These are phyloP conservation scores for Tretioscincus oriximinensis DNA, from an alignment of 2,113 vertebrate species.

Conservation along the genomic window DNA sequence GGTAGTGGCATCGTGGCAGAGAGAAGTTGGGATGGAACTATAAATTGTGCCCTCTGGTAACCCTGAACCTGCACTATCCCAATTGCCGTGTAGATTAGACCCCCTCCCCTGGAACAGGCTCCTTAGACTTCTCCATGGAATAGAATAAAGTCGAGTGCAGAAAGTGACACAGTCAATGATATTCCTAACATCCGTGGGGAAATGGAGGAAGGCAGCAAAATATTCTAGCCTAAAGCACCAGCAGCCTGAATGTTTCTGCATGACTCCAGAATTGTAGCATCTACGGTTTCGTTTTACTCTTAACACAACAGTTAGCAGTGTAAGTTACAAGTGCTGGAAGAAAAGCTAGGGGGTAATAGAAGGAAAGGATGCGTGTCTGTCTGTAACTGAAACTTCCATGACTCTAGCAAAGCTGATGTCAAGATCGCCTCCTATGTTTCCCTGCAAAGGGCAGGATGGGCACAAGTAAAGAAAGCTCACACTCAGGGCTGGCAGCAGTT, in stretches of 20 bases:
- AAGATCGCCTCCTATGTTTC: conserved; percentile 21
- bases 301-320: conserved; percentile 31
- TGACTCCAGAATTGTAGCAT: background rate
- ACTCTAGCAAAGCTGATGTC: background rate
- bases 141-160: background rate
- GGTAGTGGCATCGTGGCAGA: too few species aligned
- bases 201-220: background rate
- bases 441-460: conserved; percentile 7
- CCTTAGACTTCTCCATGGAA: too few species aligned
- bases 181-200: background rate
- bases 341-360: background rate
- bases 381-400: background rate
- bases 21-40: too few species aligned
- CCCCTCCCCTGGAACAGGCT: too few species aligned
- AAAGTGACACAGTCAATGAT: background rate
- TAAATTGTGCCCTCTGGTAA: too few species aligned
- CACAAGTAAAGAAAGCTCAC: conserved; percentile 3
- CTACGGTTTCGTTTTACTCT: conserved; percentile 31
- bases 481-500: background rate
- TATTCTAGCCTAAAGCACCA: background rate
- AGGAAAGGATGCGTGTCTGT: background rate
- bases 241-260: background rate
- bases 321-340: conserved; percentile 19
- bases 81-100: too few species aligned
- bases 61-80: too few species aligned